A percentile compares a stretch with the other conserved stretches of the same genome.
Evolutionary conservation across 2,113 vertebrate genomes (phyloP).

Genomic region (Noctilio leporinus): DNA sequence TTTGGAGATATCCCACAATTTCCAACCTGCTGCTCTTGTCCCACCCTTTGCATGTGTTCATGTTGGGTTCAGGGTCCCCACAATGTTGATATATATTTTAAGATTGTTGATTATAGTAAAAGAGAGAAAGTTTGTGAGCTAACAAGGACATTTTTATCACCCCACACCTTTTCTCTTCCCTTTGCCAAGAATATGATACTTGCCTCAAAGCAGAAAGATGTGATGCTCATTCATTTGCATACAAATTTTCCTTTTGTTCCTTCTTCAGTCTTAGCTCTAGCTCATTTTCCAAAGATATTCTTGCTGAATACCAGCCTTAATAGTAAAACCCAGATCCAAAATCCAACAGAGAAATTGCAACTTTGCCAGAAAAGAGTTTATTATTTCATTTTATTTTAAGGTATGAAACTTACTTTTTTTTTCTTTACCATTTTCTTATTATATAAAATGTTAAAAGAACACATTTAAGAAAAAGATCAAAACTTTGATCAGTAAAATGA

Average conservation of each 20-base stretch:
- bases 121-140: not conserved
- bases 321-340: constrained; percentile 77
- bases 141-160: not conserved
- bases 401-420: constrained; percentile 41
- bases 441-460: no score
- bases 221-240: constrained; percentile 30
- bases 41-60: not conserved
- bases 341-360: constrained; percentile 69
- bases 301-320: constrained; percentile 71
- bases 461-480: no score
- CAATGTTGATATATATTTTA: not conserved
- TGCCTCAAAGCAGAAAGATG: not conserved
- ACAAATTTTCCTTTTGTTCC: constrained; percentile 49
- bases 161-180: not conserved
- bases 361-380: constrained; percentile 67
- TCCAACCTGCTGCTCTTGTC: not conserved
- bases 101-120: not conserved
- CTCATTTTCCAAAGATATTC: constrained; percentile 15
- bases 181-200: not conserved
- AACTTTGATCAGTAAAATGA: no score
- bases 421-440: constrained; percentile 30
- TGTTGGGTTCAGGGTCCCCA: not conserved
- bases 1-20: not conserved
- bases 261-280: constrained; percentile 50
- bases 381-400: constrained; percentile 68